phyloP scores from a whole-genome alignment of 2,888 invertebrate genomes.

The Sepioteuthis lessoniana region DNA sequence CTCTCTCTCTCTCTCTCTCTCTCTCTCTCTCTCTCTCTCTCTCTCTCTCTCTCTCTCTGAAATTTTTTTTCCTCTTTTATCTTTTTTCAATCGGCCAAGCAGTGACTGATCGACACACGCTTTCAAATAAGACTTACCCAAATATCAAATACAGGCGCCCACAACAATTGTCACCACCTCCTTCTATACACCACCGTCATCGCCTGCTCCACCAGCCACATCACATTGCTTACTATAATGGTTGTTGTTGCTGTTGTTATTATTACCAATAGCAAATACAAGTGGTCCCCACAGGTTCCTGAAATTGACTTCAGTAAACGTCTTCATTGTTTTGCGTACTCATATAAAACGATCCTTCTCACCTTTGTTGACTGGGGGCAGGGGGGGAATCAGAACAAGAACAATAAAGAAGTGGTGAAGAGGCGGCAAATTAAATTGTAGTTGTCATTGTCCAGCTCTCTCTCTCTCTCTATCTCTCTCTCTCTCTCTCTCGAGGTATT shows the following conservation, averaged over 20 bases:
- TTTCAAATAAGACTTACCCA: constrained; percentile 33
- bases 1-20: too few species aligned
- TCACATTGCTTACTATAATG: not conserved
- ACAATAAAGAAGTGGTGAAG: not conserved
- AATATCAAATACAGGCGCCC: not conserved
- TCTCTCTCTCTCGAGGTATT: too few species aligned
- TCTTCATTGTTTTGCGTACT: not conserved
- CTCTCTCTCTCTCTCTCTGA: too few species aligned
- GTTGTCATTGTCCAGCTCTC: not conserved
- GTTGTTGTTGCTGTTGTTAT: not conserved
- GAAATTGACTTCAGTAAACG: not conserved
- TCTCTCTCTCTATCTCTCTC: not conserved
- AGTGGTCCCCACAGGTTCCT: not conserved
- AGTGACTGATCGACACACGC: not conserved
- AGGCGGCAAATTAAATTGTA: not conserved
- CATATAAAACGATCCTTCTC: not conserved
- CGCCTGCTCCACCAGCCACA: not conserved
- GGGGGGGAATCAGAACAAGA: not conserved
- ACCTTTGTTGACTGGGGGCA: not conserved
- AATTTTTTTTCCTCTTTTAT: too few species aligned
- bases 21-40: too few species aligned
- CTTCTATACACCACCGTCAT: not conserved
- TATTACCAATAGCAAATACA: not conserved
- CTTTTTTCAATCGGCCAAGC: not conserved
- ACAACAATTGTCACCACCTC: not conserved